phyloP scores from a whole-genome alignment of 2,888 invertebrate species.

The Pheosia gnoma region DNA sequence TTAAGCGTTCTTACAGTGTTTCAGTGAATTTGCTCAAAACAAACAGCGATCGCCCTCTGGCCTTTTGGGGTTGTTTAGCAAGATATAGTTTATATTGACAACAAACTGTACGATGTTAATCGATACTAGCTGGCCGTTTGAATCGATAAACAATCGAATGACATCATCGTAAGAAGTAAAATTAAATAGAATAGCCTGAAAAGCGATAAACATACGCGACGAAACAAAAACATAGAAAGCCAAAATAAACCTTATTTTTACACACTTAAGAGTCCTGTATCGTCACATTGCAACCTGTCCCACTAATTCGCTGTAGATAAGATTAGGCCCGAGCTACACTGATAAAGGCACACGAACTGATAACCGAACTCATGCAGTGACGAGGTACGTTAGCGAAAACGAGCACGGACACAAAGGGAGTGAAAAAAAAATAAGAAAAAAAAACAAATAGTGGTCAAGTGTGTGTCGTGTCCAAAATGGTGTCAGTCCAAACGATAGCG shows the following conservation, averaged over 20 bases:
- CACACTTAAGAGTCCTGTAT: not conserved
- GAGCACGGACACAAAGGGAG: conserved; percentile 63
- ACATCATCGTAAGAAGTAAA: conserved; percentile 26
- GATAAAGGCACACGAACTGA: conserved; percentile 64
- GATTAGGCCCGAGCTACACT: conserved; percentile 63
- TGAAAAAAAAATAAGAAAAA: conserved; percentile 35
- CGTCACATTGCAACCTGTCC: conserved; percentile 64
- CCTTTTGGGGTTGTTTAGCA: too few relatives aligned
- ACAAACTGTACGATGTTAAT: not conserved
- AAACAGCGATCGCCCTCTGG: too few relatives aligned
- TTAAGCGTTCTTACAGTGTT: too few relatives aligned
- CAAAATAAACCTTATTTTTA: conserved; percentile 24
- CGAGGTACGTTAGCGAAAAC: conserved; percentile 59
- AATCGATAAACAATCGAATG: conserved; percentile 5
- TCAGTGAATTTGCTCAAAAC: too few relatives aligned
- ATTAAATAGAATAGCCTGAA: conserved; percentile 40
- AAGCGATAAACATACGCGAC: conserved; percentile 27
- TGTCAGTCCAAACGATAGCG: conserved; percentile 91
- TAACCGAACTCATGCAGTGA: conserved; percentile 71
- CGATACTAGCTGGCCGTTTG: not conserved
- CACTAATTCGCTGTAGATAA: conserved; percentile 79
- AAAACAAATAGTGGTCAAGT: conserved; percentile 2
- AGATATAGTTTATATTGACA: too few relatives aligned
- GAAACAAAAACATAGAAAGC: conserved; percentile 16
- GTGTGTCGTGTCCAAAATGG: conserved; percentile 70